Conservation (phyloP, 2,888 invertebrate genomes). For the Ophonus ardosiacus region DNA sequence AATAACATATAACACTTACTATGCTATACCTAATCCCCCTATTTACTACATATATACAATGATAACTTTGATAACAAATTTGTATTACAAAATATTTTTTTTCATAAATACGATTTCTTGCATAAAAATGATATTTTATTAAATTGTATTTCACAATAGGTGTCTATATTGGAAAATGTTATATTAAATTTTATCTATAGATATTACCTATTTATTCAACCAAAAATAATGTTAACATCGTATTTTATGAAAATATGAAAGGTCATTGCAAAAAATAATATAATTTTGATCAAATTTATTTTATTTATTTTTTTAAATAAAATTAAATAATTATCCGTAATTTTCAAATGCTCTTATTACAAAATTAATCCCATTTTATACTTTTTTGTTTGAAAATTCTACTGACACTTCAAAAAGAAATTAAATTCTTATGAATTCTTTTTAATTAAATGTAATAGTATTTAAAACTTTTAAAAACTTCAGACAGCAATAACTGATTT, state of each 20-base stretch:
- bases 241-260: not conserved
- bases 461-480: conserved; percentile 6
- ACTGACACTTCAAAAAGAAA: not conserved
- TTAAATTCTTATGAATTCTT: not conserved
- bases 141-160: not conserved
- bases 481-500: not conserved
- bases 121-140: not conserved
- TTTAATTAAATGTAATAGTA: not conserved
- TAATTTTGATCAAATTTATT: not conserved
- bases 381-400: not conserved
- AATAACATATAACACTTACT: too few species aligned
- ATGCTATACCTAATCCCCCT: too few species aligned
- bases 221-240: not conserved
- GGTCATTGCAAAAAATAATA: not conserved
- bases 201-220: not conserved
- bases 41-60: too few species aligned
- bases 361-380: not conserved
- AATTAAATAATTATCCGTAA: conserved; percentile 12
- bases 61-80: too few species aligned
- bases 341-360: not conserved
- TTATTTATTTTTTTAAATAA: not conserved
- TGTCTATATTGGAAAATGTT: not conserved
- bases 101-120: too few species aligned
- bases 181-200: not conserved
- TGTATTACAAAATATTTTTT: too few species aligned